Percentiles rank a stretch among this genome's conserved stretches.
These are phyloP conservation scores for Lithosia quadra DNA, from an alignment of 2,888 invertebrate species.

Conservation along the genomic window DNA sequence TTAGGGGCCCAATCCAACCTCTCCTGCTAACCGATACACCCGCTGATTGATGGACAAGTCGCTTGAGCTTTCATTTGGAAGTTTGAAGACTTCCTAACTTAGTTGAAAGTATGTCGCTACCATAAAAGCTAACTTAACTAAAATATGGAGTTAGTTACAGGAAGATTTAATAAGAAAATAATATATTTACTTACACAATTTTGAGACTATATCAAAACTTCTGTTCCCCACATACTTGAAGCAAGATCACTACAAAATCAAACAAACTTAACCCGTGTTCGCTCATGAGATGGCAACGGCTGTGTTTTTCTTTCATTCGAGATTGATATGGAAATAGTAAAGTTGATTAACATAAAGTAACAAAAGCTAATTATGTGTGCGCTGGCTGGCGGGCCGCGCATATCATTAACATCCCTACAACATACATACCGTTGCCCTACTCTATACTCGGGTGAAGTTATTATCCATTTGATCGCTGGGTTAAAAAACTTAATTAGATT, in stretches of 20 bases:
- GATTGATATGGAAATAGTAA: slow-evolving; percentile 58
- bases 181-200: too few relatives aligned
- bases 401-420: slow-evolving; percentile 63
- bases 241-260: neutral
- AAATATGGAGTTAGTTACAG: too few relatives aligned
- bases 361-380: slow-evolving; percentile 80
- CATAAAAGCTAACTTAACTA: too few relatives aligned
- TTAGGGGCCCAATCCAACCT: neutral
- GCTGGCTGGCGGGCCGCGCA: slow-evolving; percentile 54
- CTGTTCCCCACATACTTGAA: neutral
- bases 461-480: slow-evolving; percentile 18
- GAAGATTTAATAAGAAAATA: too few relatives aligned
- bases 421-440: slow-evolving; percentile 6
- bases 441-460: neutral
- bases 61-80: too few relatives aligned
- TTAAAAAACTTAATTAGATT: too few relatives aligned
- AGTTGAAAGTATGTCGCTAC: too few relatives aligned
- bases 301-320: slow-evolving; percentile 59
- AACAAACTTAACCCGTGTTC: slow-evolving; percentile 15
- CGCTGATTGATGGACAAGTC: too few relatives aligned
- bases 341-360: slow-evolving; percentile 85
- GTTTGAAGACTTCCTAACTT: too few relatives aligned
- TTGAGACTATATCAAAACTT: neutral
- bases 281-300: slow-evolving; percentile 27
- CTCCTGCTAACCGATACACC: too few relatives aligned